These are phyloP conservation scores for Amphimallon solstitiale DNA, from an alignment of 2,888 invertebrate species.

Conservation along the genomic window DNA sequence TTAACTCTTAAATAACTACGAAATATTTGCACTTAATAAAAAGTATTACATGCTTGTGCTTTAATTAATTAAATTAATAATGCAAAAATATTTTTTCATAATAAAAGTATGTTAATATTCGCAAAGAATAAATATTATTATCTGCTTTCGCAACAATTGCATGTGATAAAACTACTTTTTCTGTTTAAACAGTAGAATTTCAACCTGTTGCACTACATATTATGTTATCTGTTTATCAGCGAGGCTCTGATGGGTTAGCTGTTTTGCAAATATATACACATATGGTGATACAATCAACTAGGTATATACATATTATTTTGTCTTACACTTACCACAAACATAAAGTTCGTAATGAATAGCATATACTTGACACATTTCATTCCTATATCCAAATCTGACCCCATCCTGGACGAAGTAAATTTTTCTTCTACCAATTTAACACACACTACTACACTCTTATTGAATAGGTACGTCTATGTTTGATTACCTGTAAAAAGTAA, in stretches of 20 bases:
- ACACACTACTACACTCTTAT: constrained; percentile 8
- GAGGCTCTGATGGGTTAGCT: constrained; percentile 19
- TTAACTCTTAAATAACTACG: too few relatives aligned
- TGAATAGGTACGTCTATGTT: constrained; percentile 8
- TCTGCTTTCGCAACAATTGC: neutral
- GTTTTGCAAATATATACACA: neutral
- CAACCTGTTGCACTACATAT: neutral
- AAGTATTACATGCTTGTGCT: too few relatives aligned
- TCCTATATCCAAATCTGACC: constrained; percentile 66
- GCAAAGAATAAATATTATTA: neutral
- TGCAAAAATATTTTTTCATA: too few relatives aligned
- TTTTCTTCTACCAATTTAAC: neutral
- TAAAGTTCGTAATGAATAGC: constrained; percentile 73
- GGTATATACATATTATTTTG: neutral
- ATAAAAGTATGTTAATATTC: too few relatives aligned
- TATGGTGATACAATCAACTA: constrained; percentile 8
- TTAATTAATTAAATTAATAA: too few relatives aligned
- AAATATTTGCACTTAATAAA: too few relatives aligned
- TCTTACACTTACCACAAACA: constrained; percentile 70
- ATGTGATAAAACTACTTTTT: neutral
- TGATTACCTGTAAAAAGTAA: constrained; percentile 24
- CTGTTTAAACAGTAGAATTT: neutral
- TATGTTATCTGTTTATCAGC: constrained; percentile 23
- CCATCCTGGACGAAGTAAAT: constrained; percentile 45
- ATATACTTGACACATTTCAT: constrained; percentile 75